Conservation (phyloP, 2,113 vertebrate genomes). For the Entomyzon cyanotis region DNA sequence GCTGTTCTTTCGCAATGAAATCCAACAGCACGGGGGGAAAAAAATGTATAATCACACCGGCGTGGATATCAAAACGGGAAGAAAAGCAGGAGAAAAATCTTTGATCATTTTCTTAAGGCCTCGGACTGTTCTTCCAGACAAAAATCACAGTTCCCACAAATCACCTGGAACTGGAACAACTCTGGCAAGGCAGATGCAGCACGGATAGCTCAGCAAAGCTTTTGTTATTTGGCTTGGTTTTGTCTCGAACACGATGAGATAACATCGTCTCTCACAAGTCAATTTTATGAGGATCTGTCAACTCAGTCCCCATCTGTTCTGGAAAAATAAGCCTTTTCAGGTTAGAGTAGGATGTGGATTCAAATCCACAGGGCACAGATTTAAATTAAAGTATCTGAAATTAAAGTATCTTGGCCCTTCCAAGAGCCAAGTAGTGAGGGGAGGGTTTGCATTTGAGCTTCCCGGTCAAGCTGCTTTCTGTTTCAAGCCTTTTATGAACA, state of each 20-base stretch:
- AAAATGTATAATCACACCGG: not conserved
- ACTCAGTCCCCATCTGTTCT: slow-evolving; percentile 33
- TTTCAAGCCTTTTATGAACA: not conserved
- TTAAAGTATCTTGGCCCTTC: no score
- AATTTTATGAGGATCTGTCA: slow-evolving; percentile 55
- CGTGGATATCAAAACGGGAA: not conserved
- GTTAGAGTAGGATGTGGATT: not conserved
- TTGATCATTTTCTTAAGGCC: not conserved
- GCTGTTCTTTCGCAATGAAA: not conserved
- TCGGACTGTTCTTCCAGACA: not conserved
- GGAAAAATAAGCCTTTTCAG: slow-evolving; percentile 15
- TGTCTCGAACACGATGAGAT: not conserved
- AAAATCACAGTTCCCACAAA: not conserved
- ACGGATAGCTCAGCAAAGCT: not conserved
- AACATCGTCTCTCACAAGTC: slow-evolving; percentile 35
- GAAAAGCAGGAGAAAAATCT: not conserved
- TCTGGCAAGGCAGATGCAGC: not conserved
- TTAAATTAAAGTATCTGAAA: slow-evolving; percentile 1
- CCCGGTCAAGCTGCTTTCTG: not conserved
- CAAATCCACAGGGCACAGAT: not conserved
- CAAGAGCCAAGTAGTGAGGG: not conserved
- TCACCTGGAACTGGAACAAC: not conserved
- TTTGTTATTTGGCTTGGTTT: slow-evolving; percentile 38
- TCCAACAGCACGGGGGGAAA: not conserved
- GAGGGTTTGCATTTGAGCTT: not conserved